A percentile compares a stretch with the other conserved stretches of the same genome.
phyloP scores from a whole-genome alignment of 2,888 invertebrate genomes.

The Lasioglossum zephyrum region DNA sequence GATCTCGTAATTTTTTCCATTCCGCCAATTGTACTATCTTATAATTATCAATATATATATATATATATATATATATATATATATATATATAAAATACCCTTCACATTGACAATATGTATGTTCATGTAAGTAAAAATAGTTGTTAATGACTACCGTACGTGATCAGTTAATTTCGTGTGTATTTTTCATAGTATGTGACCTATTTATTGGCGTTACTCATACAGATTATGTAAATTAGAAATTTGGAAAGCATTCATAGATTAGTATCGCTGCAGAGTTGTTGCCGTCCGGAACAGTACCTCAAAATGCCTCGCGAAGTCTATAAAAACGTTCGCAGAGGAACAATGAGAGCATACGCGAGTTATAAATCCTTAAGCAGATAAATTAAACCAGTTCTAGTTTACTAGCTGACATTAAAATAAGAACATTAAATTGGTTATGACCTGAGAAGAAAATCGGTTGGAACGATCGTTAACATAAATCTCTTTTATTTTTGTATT shows the following conservation, averaged over 20 bases:
- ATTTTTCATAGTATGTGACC: neutral
- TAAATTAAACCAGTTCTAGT: slow-evolving; percentile 4
- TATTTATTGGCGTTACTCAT: neutral
- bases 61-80: too few relatives aligned
- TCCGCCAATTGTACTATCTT: neutral
- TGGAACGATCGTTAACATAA: slow-evolving; percentile 18
- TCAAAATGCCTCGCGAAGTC: neutral
- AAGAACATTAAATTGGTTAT: slow-evolving; percentile 12
- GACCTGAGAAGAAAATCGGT: neutral
- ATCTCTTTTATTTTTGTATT: slow-evolving; percentile 13
- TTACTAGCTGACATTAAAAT: slow-evolving; percentile 10
- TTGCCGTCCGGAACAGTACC: neutral
- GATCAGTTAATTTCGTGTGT: neutral
- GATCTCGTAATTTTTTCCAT: neutral
- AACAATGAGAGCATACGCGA: neutral
- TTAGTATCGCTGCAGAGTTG: neutral
- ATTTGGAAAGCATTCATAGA: neutral
- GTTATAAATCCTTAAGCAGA: neutral
- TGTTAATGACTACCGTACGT: neutral
- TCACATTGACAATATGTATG: neutral
- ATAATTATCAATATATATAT: neutral
- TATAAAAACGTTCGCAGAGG: neutral
- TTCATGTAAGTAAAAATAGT: neutral
- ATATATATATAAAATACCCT: too few relatives aligned
- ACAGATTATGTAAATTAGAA: neutral